These are phyloP conservation scores for Boulengeromyrus knoepffleri DNA, from an alignment of 2,113 vertebrate species.

Conservation along the genomic window DNA sequence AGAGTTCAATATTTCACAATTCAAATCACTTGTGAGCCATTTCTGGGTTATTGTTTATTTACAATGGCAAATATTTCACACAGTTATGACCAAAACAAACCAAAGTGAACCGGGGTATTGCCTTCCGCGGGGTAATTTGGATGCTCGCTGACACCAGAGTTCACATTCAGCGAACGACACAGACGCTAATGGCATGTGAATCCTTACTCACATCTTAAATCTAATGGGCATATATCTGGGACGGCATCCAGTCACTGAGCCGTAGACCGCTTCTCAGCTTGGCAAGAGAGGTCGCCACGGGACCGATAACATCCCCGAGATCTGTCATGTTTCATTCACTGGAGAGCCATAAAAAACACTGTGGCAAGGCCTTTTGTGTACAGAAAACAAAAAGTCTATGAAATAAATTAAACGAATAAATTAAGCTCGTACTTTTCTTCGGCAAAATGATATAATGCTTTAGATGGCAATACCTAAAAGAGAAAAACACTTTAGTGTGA, in stretches of 20 bases:
- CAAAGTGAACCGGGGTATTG: neutral
- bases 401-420: neutral
- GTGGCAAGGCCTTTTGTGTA: neutral
- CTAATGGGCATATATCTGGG: slow-evolving; percentile 7
- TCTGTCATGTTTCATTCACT: neutral
- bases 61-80: neutral
- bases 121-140: neutral
- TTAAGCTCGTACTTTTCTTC: neutral
- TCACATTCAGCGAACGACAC: neutral
- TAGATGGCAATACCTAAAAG: neutral
- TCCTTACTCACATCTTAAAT: slow-evolving; percentile 14
- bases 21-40: slow-evolving; percentile 17
- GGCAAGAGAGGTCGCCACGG: neutral
- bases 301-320: neutral
- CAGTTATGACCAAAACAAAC: neutral
- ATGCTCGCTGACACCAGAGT: neutral
- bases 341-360: neutral
- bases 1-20: slow-evolving; percentile 16
- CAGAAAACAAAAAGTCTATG: neutral
- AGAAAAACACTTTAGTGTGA: neutral
- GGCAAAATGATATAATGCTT: neutral
- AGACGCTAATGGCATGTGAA: slow-evolving; percentile 1
- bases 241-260: neutral
- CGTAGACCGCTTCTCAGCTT: neutral
- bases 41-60: slow-evolving; percentile 13